A percentile compares a stretch with the other conserved stretches of the same genome.
These are phyloP conservation scores for Coptodon rendalli DNA, from an alignment of 2,113 vertebrate species.

Conservation along the genomic window DNA sequence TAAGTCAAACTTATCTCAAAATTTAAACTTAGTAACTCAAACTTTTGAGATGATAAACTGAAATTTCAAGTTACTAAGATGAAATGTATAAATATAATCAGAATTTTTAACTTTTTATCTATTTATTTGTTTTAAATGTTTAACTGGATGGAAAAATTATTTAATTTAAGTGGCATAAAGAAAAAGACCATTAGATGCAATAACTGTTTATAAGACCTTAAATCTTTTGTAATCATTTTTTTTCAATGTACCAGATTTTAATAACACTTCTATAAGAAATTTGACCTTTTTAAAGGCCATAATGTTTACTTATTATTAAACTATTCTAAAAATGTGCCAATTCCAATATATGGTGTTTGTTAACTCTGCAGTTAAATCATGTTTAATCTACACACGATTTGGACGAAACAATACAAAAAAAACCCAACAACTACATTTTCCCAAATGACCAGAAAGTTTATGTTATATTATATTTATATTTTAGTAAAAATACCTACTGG, in stretches of 20 bases:
- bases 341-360: not conserved
- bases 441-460: not conserved
- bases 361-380: not conserved
- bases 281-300: not conserved
- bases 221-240: not conserved
- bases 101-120: not conserved
- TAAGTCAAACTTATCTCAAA: not conserved
- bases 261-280: not conserved
- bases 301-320: not conserved
- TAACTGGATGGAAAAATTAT: not conserved
- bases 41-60: not conserved
- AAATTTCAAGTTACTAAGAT: not conserved
- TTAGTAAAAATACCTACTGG: not conserved
- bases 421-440: rapidly evolving
- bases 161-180: not conserved
- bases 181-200: not conserved
- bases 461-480: not conserved
- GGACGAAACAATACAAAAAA: not conserved
- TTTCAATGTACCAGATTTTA: not conserved
- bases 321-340: not conserved
- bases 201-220: not conserved
- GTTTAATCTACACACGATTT: not conserved
- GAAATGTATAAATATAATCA: not conserved
- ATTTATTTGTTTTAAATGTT: not conserved
- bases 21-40: not conserved